phyloP scores from a whole-genome alignment of 2,113 vertebrate genomes.

The mouse (Mus musculus) region GRCm39 chr3:77874001-77874500 shows the following conservation, averaged over 20 bases:
- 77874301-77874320: neutral
- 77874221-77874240: neutral
- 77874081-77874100: neutral
- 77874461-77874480: neutral
- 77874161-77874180: neutral
- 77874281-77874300: neutral
- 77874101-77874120: slow-evolving; percentile 49
- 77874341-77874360: neutral
- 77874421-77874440: too few relatives aligned
- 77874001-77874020: slow-evolving; percentile 53
- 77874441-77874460: neutral
- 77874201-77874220: neutral
- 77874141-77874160: slow-evolving; percentile 53
- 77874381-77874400: too few relatives aligned
- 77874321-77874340: neutral
- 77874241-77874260: neutral
- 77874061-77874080: slow-evolving; percentile 55
- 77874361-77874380: neutral
- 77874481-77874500: neutral
- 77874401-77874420: rapidly evolving
- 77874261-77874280: neutral
- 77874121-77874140: neutral
- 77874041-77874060: slow-evolving; percentile 48
- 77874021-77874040: neutral
- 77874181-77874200: neutral